A percentile compares a stretch with the other conserved stretches of the same genome.
phyloP scores from a whole-genome alignment of 1,140 invertebrate genomes.

The Archegozetes longisetosus region DNA sequence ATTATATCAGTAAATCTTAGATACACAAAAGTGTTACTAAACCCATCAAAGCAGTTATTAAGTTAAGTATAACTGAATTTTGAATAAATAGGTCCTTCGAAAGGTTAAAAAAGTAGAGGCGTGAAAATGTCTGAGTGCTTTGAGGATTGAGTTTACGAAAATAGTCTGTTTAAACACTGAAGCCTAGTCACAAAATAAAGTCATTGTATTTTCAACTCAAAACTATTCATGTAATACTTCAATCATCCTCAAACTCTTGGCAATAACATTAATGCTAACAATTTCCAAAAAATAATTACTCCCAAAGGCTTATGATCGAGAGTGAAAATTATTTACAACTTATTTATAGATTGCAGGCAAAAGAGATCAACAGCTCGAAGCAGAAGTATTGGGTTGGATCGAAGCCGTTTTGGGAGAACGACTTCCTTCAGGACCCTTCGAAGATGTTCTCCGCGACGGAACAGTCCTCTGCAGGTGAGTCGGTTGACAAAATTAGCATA shows the following conservation, averaged over 20 bases:
- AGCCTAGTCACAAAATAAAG: no score
- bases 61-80: no score
- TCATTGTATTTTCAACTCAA: no score
- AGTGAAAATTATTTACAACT: constrained; percentile 1
- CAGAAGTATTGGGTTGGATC: constrained; percentile 78
- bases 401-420: constrained; percentile 65
- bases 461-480: constrained; percentile 59
- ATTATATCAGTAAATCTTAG: no score
- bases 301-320: neutral
- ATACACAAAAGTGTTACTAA: no score
- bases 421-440: constrained; percentile 58
- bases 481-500: neutral
- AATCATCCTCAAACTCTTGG: neutral
- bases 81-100: no score
- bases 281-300: neutral
- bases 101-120: no score
- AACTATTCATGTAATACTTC: no score
- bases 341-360: constrained; percentile 60
- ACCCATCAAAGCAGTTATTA: no score
- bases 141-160: no score
- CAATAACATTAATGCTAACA: neutral
- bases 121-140: no score
- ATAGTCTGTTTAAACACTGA: no score
- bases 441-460: constrained; percentile 83
- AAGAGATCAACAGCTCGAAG: constrained; percentile 69